Evolutionary conservation across 2,888 invertebrate genomes (phyloP).

Genomic region (Caenorhabditis auriculariae): DNA sequence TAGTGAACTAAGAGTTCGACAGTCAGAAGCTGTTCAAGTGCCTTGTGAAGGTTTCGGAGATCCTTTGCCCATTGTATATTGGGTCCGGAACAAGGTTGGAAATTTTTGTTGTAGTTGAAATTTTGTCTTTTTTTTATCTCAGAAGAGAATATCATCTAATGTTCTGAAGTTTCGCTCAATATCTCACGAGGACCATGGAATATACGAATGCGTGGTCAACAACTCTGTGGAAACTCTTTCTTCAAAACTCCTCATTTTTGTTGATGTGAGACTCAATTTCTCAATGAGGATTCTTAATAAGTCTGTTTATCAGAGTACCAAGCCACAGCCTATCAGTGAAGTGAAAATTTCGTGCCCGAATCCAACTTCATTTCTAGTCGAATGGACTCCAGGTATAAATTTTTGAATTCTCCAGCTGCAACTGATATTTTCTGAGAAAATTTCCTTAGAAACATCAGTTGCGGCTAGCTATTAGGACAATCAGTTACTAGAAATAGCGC

Average conservation of each 20-base stretch:
- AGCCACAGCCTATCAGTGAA: slow-evolving; percentile 41
- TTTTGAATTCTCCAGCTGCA: too few species aligned
- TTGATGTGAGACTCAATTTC: slow-evolving; percentile 36
- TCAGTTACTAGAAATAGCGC: too few species aligned
- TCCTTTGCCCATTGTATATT: slow-evolving; percentile 56
- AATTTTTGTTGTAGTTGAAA: not conserved
- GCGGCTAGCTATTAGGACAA: too few species aligned
- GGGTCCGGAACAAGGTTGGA: slow-evolving; percentile 51
- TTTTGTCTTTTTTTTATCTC: slow-evolving; percentile 12
- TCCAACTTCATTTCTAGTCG: slow-evolving; percentile 28
- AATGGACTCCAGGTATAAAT: slow-evolving; percentile 42
- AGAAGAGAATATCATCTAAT: slow-evolving; percentile 43
- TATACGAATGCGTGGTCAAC: slow-evolving; percentile 51
- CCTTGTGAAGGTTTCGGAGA: slow-evolving; percentile 58
- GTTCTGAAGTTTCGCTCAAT: slow-evolving; percentile 33
- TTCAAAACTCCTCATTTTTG: slow-evolving; percentile 33
- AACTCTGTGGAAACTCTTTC: slow-evolving; percentile 49
- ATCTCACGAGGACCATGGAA: slow-evolving; percentile 50
- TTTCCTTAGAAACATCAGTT: too few species aligned
- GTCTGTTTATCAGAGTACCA: slow-evolving; percentile 45
- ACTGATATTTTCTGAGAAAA: too few species aligned
- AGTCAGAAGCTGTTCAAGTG: slow-evolving; percentile 40
- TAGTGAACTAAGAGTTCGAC: slow-evolving; percentile 35
- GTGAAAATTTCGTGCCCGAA: slow-evolving; percentile 35
- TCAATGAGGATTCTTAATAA: slow-evolving; percentile 1